phyloP scores from a whole-genome alignment of 1,140 invertebrate species.

The Bombus superbus region DNA sequence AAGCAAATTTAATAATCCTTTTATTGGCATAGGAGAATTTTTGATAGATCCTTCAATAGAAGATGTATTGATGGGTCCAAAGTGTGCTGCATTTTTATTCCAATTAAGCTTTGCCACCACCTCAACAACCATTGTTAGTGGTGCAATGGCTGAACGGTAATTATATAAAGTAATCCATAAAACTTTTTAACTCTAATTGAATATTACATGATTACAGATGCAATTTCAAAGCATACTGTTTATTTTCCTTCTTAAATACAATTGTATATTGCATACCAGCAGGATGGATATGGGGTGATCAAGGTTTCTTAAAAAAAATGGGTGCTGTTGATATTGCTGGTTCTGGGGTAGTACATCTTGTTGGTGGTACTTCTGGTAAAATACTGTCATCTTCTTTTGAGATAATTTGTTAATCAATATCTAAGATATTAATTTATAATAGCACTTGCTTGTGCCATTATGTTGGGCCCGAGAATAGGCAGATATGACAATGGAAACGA shows the following conservation, averaged over 20 bases:
- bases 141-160: conserved; percentile 94
- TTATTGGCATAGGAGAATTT: conserved; percentile 88
- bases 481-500: conserved; percentile 90
- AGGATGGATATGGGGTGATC: conserved; percentile 95
- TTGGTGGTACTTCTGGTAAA: conserved; percentile 85
- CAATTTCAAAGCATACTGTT: conserved; percentile 94
- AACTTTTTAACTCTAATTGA: background rate
- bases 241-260: conserved; percentile 95
- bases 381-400: too few relatives aligned
- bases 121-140: conserved; percentile 95
- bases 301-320: conserved; percentile 91
- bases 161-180: background rate
- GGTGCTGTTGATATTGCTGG: conserved; percentile 95
- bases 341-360: conserved; percentile 95
- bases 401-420: background rate
- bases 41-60: conserved; percentile 86
- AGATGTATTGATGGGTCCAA: conserved; percentile 89
- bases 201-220: conserved; percentile 83
- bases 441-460: conserved; percentile 93
- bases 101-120: conserved; percentile 96
- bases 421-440: conserved; percentile 59
- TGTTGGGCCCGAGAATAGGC: conserved; percentile 94
- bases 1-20: conserved; percentile 87
- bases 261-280: conserved; percentile 95
- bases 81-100: conserved; percentile 93